Evolutionary conservation across 2,113 vertebrate genomes (phyloP).

Genomic region (Hydrolagus affinis): DNA sequence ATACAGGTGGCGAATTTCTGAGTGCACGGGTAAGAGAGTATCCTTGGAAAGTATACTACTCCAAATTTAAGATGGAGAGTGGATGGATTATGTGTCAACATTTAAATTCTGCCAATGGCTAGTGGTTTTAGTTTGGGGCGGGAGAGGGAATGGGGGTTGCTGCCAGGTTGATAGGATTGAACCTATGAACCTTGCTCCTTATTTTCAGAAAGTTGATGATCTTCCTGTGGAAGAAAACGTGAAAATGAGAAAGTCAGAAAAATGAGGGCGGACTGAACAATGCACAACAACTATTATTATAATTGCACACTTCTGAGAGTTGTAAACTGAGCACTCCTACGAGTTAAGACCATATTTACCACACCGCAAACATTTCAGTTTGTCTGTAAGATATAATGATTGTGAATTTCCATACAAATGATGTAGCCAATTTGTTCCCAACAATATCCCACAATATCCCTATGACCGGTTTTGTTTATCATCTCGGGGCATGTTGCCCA

Average conservation of each 20-base stretch:
- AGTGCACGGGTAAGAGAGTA: not conserved
- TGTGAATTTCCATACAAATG: too few species aligned
- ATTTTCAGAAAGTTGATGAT: slow-evolving; percentile 19
- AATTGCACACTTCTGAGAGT: not conserved
- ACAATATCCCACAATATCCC: too few species aligned
- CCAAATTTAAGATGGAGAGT: not conserved
- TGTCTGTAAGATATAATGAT: too few species aligned
- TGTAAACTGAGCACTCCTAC: not conserved
- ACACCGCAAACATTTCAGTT: too few species aligned
- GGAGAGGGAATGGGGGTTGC: too few species aligned
- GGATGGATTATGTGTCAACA: not conserved
- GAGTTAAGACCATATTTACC: not conserved
- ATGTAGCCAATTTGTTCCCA: too few species aligned
- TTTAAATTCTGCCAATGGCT: not conserved
- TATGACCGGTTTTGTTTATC: too few species aligned
- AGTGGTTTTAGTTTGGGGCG: not conserved
- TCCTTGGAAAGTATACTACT: not conserved
- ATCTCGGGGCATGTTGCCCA: too few species aligned
- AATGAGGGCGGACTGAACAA: not conserved
- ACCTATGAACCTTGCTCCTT: not conserved
- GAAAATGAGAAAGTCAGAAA: slow-evolving; percentile 1
- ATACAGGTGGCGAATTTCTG: not conserved
- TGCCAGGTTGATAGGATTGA: slow-evolving; percentile 3
- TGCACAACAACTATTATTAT: too few species aligned
- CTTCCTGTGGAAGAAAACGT: not conserved